phyloP scores from a whole-genome alignment of 2,797 vertebrate genomes.

The Darevskia nairensis region DNA sequence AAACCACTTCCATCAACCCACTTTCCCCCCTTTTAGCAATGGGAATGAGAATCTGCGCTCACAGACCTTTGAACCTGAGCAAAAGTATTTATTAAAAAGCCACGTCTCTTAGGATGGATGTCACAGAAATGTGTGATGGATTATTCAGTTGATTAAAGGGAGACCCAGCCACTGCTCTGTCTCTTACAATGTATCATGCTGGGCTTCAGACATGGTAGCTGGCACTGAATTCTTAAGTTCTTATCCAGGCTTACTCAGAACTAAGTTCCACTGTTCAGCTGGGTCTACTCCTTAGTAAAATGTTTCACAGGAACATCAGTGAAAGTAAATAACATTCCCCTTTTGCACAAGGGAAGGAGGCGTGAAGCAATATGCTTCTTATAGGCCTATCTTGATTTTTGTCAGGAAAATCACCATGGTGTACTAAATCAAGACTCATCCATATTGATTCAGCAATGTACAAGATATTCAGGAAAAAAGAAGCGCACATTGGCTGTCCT shows the following conservation, averaged over 20 bases:
- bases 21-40: no score
- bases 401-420: conserved; percentile 15
- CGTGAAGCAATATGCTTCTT: not conserved
- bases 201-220: not conserved
- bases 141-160: not conserved
- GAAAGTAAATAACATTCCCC: not conserved
- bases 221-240: not conserved
- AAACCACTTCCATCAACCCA: no score
- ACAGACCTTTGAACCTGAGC: not conserved
- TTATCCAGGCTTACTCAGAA: not conserved
- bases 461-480: not conserved
- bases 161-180: not conserved
- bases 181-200: not conserved
- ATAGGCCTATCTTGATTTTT: conserved; percentile 11
- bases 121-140: not conserved
- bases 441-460: conserved; percentile 22
- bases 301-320: not conserved
- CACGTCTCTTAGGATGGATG: not conserved
- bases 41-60: not conserved
- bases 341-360: not conserved
- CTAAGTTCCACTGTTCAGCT: not conserved
- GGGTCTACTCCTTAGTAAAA: not conserved
- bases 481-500: not conserved
- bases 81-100: not conserved
- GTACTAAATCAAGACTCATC: conserved; percentile 30